Conservation (phyloP, 2,113 vertebrate genomes). For the Phodopus roborovskii region DNA sequence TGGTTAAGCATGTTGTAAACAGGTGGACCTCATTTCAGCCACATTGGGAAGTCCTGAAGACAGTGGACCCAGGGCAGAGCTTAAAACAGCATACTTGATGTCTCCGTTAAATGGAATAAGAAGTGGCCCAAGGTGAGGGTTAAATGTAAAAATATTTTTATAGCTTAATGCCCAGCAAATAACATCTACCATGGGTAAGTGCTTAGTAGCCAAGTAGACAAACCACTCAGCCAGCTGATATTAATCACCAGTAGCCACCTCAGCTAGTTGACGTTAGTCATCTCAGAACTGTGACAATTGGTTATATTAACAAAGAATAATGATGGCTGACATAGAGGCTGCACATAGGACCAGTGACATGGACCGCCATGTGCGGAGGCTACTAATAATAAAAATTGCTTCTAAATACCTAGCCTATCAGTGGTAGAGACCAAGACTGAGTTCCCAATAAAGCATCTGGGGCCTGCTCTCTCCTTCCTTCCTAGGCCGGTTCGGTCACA, state of each 20-base stretch:
- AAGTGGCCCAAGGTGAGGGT: not conserved
- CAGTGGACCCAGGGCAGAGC: not conserved
- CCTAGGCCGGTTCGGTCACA: not conserved
- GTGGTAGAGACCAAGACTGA: not conserved
- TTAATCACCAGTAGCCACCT: not conserved
- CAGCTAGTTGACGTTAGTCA: not conserved
- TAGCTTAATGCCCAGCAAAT: not conserved
- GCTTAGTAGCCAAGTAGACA: not conserved
- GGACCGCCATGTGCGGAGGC: not conserved
- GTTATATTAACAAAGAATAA: not conserved
- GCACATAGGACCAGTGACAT: no score
- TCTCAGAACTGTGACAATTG: not conserved
- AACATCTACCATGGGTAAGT: not conserved
- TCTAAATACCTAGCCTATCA: not conserved
- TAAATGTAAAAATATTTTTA: not conserved
- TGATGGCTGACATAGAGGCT: not conserved
- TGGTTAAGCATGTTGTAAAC: not conserved
- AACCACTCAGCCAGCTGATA: not conserved
- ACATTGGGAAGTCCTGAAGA: not conserved
- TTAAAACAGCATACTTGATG: not conserved
- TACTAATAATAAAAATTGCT: not conserved
- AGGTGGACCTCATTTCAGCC: not conserved
- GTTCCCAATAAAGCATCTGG: not conserved
- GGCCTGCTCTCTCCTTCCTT: not conserved
- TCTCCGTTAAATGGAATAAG: not conserved